Percentiles rank a stretch among this genome's conserved stretches.
These are phyloP conservation scores for Cryptotermes secundus DNA, from an alignment of 1,140 invertebrate genomes.

Conservation along the genomic window DNA sequence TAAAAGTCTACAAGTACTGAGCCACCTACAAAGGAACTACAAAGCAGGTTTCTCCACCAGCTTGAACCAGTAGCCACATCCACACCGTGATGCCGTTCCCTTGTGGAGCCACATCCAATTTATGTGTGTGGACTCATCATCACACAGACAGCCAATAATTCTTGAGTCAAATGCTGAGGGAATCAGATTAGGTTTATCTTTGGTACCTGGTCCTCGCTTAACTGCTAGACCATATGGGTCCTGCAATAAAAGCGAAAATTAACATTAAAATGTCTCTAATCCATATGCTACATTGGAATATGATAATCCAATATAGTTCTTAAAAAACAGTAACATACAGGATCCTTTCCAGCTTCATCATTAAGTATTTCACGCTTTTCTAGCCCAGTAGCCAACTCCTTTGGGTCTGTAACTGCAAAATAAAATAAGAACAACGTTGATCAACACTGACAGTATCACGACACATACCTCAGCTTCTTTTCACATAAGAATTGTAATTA, in stretches of 20 bases:
- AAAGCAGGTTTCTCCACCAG: slow-evolving; percentile 69
- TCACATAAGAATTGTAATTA: neutral
- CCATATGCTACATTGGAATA: neutral
- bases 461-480: neutral
- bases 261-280: neutral
- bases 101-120: slow-evolving; percentile 94
- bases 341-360: slow-evolving; percentile 79
- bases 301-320: neutral
- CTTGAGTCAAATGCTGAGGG: slow-evolving; percentile 86
- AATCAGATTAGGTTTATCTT: slow-evolving; percentile 83
- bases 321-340: neutral
- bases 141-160: slow-evolving; percentile 94
- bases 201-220: slow-evolving; percentile 78
- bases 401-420: slow-evolving; percentile 57
- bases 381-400: slow-evolving; percentile 90
- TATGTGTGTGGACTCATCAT: slow-evolving; percentile 84
- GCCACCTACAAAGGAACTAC: slow-evolving; percentile 57
- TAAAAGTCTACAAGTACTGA: neutral
- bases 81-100: slow-evolving; percentile 85
- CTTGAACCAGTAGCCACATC: slow-evolving; percentile 97
- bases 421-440: neutral
- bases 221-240: slow-evolving; percentile 86
- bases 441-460: neutral
- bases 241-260: slow-evolving; percentile 45
- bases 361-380: slow-evolving; percentile 88